Evolutionary conservation across 2,888 invertebrate genomes (phyloP).

Genomic region (Papilio demoleus): DNA sequence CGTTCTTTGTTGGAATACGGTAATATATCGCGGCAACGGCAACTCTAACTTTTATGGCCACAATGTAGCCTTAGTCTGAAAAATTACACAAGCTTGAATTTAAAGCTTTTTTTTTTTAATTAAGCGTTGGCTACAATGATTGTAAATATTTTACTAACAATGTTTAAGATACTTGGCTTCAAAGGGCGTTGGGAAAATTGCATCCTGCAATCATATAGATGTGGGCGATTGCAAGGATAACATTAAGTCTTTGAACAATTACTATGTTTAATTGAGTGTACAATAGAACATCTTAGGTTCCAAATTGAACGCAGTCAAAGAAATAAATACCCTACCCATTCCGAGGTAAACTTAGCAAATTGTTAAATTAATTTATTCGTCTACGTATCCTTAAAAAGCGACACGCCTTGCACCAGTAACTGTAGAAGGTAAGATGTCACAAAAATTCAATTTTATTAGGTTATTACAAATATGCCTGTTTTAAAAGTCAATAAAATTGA

Average conservation of each 20-base stretch:
- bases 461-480: neutral
- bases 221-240: conserved; percentile 36
- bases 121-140: neutral
- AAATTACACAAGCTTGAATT: neutral
- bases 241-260: conserved; percentile 27
- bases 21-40: no score
- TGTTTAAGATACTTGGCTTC: conserved; percentile 22
- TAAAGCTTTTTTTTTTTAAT: neutral
- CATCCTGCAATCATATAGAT: conserved; percentile 38
- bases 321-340: neutral
- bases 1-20: no score
- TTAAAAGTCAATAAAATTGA: neutral
- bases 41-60: no score
- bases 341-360: neutral
- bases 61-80: no score
- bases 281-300: neutral
- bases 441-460: neutral
- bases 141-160: conserved; percentile 13
- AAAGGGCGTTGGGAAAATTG: conserved; percentile 33
- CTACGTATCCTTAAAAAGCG: neutral
- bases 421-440: neutral
- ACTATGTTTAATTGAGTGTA: conserved; percentile 34
- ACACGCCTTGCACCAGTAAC: neutral
- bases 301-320: neutral
- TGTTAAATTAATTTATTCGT: neutral